Conservation (phyloP, 2,797 vertebrate species). For the Hippocampus kuda region DNA sequence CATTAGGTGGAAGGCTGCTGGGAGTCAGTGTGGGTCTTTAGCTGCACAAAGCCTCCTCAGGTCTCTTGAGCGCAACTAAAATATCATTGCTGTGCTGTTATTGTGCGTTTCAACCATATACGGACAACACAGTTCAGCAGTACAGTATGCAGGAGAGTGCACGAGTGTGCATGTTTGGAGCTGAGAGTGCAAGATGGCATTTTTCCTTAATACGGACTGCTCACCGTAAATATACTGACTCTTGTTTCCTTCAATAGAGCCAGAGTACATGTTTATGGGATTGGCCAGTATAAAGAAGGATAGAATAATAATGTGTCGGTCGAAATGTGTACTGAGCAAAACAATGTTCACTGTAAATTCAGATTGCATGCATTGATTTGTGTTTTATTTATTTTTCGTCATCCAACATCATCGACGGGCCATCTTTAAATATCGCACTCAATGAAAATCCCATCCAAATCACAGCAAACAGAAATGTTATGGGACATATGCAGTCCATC, state of each 20-base stretch:
- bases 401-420: neutral
- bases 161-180: slow-evolving; percentile 1
- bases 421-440: neutral
- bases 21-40: slow-evolving; percentile 28
- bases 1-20: slow-evolving; percentile 26
- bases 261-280: neutral
- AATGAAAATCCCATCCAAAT: too few relatives aligned
- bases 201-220: neutral
- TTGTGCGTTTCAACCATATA: slow-evolving; percentile 14
- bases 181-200: neutral
- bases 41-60: slow-evolving; percentile 15
- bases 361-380: neutral
- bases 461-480: neutral
- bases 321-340: neutral
- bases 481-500: neutral
- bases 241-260: neutral
- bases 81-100: slow-evolving; percentile 6
- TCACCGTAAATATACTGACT: neutral
- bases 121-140: slow-evolving; percentile 4
- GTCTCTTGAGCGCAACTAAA: slow-evolving; percentile 3
- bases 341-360: neutral
- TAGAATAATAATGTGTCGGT: neutral
- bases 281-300: neutral
- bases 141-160: slow-evolving; percentile 1
- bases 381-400: neutral